Percentiles rank a stretch among this genome's conserved stretches.
Evolutionary conservation across 2,113 vertebrate species (phyloP).

Genomic region (Daubentonia madagascariensis): DNA sequence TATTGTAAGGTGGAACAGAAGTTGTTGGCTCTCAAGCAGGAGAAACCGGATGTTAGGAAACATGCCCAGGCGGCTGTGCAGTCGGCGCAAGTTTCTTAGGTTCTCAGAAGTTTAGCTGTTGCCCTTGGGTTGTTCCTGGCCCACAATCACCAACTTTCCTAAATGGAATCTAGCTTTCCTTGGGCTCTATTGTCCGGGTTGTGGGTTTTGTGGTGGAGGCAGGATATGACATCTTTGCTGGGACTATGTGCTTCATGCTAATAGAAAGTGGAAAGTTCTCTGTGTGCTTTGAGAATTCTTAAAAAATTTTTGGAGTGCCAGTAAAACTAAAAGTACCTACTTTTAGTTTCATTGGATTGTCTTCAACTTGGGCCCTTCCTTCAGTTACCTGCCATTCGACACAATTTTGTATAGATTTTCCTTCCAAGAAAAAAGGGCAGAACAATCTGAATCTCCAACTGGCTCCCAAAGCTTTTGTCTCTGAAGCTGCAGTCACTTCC

Average conservation of each 20-base stretch:
- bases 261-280: background rate
- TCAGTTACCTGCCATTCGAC: background rate
- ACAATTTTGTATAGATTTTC: background rate
- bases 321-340: background rate
- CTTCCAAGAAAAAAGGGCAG: background rate
- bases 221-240: background rate
- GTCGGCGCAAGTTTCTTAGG: background rate
- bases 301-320: background rate
- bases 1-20: background rate
- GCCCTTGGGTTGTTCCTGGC: background rate
- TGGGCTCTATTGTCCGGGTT: background rate
- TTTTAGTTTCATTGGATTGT: background rate
- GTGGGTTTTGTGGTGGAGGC: background rate
- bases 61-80: fast-evolving
- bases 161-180: background rate
- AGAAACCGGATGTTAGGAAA: background rate
- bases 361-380: background rate
- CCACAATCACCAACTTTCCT: background rate
- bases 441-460: background rate
- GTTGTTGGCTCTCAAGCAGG: background rate
- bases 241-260: background rate
- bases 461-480: background rate
- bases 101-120: background rate
- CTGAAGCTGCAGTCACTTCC: background rate
- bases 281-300: background rate